Evolutionary conservation across 1,140 invertebrate species (phyloP).

Genomic region (Mesaphorura yosii): DNA sequence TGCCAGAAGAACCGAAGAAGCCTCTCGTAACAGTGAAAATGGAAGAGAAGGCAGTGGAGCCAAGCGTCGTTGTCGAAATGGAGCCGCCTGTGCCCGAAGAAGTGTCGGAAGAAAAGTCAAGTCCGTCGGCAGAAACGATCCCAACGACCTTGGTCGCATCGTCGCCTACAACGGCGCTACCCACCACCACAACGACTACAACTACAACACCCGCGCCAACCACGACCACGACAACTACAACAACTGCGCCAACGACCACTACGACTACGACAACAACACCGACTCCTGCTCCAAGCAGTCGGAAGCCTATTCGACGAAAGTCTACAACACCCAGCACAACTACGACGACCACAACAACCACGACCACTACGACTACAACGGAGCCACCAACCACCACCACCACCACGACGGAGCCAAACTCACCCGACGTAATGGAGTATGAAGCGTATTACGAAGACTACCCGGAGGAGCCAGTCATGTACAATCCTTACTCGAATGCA

Average conservation of each 20-base stretch:
- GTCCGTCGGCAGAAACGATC: no score
- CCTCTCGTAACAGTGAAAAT: not conserved
- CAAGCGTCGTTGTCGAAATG: no score
- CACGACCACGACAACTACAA: not conserved
- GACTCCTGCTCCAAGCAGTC: not conserved
- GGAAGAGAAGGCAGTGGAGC: not conserved
- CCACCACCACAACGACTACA: not conserved
- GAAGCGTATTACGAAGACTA: constrained; percentile 10
- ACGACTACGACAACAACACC: not conserved
- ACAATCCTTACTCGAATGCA: constrained; percentile 6
- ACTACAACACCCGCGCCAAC: not conserved
- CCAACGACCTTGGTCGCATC: not conserved
- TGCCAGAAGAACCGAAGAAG: not conserved
- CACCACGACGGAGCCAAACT: not conserved
- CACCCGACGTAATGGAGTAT: not conserved
- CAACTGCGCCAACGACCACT: not conserved
- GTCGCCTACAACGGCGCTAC: not conserved
- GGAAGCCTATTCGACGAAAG: no score
- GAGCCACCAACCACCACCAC: not conserved
- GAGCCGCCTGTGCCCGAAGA: no score
- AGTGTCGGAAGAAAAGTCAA: no score
- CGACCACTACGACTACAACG: not conserved
- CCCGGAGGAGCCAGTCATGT: constrained; percentile 6
- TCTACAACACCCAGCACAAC: not conserved
- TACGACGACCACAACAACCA: not conserved